These are phyloP conservation scores for Lucifuga dentata DNA, from an alignment of 2,113 vertebrate species.

Conservation along the genomic window DNA sequence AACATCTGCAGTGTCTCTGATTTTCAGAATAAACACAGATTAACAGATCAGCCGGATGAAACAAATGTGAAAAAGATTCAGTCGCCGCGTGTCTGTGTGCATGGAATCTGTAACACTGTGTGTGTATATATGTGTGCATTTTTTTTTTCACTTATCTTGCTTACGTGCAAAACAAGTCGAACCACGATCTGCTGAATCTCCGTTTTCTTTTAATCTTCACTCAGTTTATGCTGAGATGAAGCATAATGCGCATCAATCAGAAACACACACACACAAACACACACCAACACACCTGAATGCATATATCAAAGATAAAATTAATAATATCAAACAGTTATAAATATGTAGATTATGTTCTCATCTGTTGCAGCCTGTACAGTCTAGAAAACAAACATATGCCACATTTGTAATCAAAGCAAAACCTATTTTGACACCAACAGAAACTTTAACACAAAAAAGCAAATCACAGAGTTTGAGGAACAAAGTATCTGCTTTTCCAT, in stretches of 20 bases:
- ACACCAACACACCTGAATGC: constrained; percentile 64
- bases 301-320: constrained; percentile 76
- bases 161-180: constrained; percentile 55
- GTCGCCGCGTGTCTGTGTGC: constrained; percentile 5
- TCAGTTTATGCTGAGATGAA: constrained; percentile 78
- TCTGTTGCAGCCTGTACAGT: constrained; percentile 25
- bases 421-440: constrained; percentile 35
- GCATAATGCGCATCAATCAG: constrained; percentile 81
- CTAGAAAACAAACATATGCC: constrained; percentile 50
- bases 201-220: constrained; percentile 77
- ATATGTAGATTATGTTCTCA: constrained; percentile 72
- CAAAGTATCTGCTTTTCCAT: neutral
- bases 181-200: constrained; percentile 74
- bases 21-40: constrained; percentile 71
- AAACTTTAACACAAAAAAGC: constrained; percentile 19
- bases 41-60: constrained; percentile 73
- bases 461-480: neutral
- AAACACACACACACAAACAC: constrained; percentile 57
- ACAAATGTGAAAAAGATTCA: constrained; percentile 72
- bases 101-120: neutral
- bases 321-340: constrained; percentile 77
- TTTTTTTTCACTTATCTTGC: constrained; percentile 69
- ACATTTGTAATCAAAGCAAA: constrained; percentile 53
- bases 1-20: constrained; percentile 68
- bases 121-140: constrained; percentile 25